A percentile compares a stretch with the other conserved stretches of the same genome.
Evolutionary conservation across 2,888 invertebrate genomes (phyloP).

Genomic region (Tipula confusa): DNA sequence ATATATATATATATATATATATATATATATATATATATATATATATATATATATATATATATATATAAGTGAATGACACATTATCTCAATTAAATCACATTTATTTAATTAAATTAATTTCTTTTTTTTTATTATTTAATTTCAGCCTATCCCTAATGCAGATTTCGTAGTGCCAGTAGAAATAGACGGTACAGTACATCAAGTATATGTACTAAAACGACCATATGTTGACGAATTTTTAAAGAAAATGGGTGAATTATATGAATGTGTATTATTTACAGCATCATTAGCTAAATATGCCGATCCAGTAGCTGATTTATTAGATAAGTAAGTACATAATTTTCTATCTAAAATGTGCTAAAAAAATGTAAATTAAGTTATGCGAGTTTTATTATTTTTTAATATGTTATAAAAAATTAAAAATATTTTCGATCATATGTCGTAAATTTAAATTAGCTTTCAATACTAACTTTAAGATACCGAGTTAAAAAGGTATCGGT

Average conservation of each 20-base stretch:
- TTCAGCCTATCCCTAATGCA: conserved; percentile 97
- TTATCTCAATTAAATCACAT: not conserved
- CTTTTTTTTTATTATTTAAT: conserved; percentile 37
- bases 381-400: too few relatives aligned
- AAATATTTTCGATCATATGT: too few relatives aligned
- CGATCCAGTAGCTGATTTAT: conserved; percentile 97
- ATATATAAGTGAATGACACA: not conserved
- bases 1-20: too few relatives aligned
- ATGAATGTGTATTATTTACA: conserved; percentile 99
- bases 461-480: too few relatives aligned
- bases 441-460: too few relatives aligned
- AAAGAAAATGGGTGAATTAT: conserved; percentile 94
- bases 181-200: conserved; percentile 98
- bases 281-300: conserved; percentile 99
- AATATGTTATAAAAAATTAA: too few relatives aligned
- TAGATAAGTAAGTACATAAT: conserved; percentile 66
- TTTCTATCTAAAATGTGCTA: not conserved
- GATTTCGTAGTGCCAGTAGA: conserved; percentile 99
- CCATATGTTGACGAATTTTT: conserved; percentile 99
- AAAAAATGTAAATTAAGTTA: too few relatives aligned
- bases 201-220: conserved; percentile 97
- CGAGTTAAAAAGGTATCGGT: too few relatives aligned
- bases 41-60: too few relatives aligned
- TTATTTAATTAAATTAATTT: conserved; percentile 28
- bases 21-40: too few relatives aligned